A percentile compares a stretch with the other conserved stretches of the same genome.
Conservation (phyloP, 2,888 invertebrate species). For the Sinohyriopsis cumingii region DNA sequence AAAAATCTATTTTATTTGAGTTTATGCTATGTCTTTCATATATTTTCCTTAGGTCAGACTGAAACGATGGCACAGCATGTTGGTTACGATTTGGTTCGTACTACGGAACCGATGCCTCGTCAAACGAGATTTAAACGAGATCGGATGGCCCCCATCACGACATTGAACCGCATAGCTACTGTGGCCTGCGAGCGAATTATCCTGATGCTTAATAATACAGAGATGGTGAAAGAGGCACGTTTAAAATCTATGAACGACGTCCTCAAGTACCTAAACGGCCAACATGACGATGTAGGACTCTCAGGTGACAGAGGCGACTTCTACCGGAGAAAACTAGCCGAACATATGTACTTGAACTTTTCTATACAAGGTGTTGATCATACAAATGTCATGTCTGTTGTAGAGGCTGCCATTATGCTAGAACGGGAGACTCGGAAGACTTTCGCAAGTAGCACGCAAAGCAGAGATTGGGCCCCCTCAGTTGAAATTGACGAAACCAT, state of each 20-base stretch:
- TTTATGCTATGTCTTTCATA: too few species aligned
- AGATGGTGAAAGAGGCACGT: conserved; percentile 49
- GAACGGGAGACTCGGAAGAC: conserved; percentile 48
- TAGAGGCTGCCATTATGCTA: conserved; percentile 51
- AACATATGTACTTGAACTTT: conserved; percentile 58
- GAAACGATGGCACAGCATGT: conserved; percentile 38
- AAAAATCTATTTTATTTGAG: too few species aligned
- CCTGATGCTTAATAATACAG: conserved; percentile 61
- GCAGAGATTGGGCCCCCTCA: conserved; percentile 40
- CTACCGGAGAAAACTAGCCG: conserved; percentile 61
- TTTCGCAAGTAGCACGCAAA: conserved; percentile 36
- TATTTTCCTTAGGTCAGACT: not conserved
- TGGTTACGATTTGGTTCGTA: conserved; percentile 33
- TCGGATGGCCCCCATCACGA: conserved; percentile 39
- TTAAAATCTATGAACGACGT: conserved; percentile 52
- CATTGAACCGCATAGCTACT: conserved; percentile 51
- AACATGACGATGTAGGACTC: conserved; percentile 57
- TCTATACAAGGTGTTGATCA: conserved; percentile 58
- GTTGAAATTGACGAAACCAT: conserved; percentile 55
- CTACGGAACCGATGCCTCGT: conserved; percentile 21
- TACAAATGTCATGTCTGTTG: conserved; percentile 50
- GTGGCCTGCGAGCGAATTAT: conserved; percentile 58
- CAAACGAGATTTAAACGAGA: conserved; percentile 36
- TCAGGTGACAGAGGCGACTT: conserved; percentile 64
- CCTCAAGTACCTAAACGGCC: conserved; percentile 50